A percentile compares a stretch with the other conserved stretches of the same genome.
phyloP scores from a whole-genome alignment of 2,888 invertebrate species.

The Rhagonycha lutea region DNA sequence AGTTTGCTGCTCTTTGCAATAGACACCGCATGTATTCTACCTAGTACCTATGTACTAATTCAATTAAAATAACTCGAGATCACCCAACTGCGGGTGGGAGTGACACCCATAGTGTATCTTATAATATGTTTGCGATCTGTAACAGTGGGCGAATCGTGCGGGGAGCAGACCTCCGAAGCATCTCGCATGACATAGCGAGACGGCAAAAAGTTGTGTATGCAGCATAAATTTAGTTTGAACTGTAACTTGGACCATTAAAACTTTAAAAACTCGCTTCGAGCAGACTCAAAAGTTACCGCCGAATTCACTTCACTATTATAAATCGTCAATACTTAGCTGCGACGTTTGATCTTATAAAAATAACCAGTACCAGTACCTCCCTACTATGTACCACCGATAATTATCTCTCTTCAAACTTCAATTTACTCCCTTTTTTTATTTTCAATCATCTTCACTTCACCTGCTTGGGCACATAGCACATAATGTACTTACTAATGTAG shows the following conservation, averaged over 20 bases:
- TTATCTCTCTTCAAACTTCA: background rate
- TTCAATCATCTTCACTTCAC: background rate
- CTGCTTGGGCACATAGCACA: background rate
- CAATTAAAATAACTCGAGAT: slow-evolving; percentile 31
- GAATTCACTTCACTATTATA: slow-evolving; percentile 38
- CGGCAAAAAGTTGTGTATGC: slow-evolving; percentile 49
- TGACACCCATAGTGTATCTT: slow-evolving; percentile 31
- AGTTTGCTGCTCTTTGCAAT: slow-evolving; percentile 21
- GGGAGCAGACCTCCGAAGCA: slow-evolving; percentile 37
- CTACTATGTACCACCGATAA: background rate
- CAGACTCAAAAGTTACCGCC: slow-evolving; percentile 46
- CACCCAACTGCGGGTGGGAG: slow-evolving; percentile 27
- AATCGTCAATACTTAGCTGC: slow-evolving; percentile 44
- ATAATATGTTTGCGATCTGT: slow-evolving; percentile 34
- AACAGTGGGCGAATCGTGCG: slow-evolving; percentile 37
- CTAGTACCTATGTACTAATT: slow-evolving; percentile 9
- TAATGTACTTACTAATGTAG: background rate
- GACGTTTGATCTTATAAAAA: slow-evolving; percentile 37
- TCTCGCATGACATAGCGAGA: slow-evolving; percentile 52
- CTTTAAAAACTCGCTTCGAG: slow-evolving; percentile 53
- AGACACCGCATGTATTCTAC: slow-evolving; percentile 3
- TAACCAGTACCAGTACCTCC: slow-evolving; percentile 6
- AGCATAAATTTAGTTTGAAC: slow-evolving; percentile 48
- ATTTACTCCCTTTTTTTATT: background rate
- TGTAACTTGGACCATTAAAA: slow-evolving; percentile 52